A percentile compares a stretch with the other conserved stretches of the same genome.
Conservation (phyloP, 92 coral and sea anemone genomes). For the Micromussa lordhowensis region DNA sequence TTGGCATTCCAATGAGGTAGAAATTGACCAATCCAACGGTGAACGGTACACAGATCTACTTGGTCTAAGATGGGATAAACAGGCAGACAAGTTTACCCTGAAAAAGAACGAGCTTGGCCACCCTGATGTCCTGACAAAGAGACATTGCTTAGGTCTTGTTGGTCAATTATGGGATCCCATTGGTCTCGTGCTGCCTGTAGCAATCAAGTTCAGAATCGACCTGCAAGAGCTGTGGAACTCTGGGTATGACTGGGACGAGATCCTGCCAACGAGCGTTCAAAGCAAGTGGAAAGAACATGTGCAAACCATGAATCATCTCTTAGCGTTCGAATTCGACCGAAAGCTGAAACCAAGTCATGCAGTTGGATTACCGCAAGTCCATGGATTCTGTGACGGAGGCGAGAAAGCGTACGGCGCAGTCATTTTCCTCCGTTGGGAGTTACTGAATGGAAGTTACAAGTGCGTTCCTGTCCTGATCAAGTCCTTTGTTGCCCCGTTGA, state of each 20-base stretch:
- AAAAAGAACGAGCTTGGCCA: not conserved
- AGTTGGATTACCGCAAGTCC: slow-evolving; percentile 62
- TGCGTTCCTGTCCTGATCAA: slow-evolving; percentile 67
- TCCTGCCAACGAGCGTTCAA: no score
- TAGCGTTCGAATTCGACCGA: slow-evolving; percentile 56
- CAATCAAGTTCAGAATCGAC: no score
- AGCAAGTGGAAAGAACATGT: slow-evolving; percentile 67
- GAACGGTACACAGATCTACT: slow-evolving; percentile 9
- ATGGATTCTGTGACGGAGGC: slow-evolving; percentile 68
- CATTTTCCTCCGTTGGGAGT: slow-evolving; percentile 63
- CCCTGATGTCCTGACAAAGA: slow-evolving; percentile 27
- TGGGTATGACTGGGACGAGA: no score
- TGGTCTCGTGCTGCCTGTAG: slow-evolving; percentile 64
- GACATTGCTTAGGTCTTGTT: slow-evolving; percentile 55
- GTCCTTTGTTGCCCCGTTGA: slow-evolving; percentile 71
- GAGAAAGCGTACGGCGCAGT: slow-evolving; percentile 69
- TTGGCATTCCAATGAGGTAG: no score
- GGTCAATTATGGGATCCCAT: slow-evolving; percentile 83
- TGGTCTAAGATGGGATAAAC: slow-evolving; percentile 59
- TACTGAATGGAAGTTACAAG: slow-evolving; percentile 44
- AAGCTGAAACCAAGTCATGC: slow-evolving; percentile 60
- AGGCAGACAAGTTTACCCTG: slow-evolving; percentile 33
- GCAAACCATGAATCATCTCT: slow-evolving; percentile 51
- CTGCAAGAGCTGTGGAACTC: no score
- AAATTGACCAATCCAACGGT: no score